Conservation (phyloP, 2,113 vertebrate genomes). For the Octodon degus region DNA sequence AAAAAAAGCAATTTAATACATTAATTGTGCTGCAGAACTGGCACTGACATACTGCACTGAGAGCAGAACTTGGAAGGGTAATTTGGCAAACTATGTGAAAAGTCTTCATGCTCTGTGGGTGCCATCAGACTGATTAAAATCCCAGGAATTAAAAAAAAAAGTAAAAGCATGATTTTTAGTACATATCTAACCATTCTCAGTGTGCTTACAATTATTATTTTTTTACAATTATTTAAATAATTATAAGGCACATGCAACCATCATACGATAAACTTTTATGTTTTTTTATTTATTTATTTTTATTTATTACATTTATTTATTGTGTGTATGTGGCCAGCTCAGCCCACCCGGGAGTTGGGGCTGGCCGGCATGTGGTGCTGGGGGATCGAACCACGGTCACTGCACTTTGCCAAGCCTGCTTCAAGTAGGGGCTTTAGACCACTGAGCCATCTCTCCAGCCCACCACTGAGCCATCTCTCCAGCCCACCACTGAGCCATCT, state of each 20-base stretch:
- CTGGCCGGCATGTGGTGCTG: no score
- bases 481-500: no score
- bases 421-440: no score
- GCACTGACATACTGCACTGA: neutral
- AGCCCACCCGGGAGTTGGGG: no score
- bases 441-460: no score
- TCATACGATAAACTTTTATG: neutral
- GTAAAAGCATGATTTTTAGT: neutral
- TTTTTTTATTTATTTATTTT: neutral
- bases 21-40: neutral
- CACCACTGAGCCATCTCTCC: no score
- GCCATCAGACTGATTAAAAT: neutral
- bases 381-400: no score
- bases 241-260: neutral
- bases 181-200: neutral
- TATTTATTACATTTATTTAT: no score
- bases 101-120: neutral
- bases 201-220: neutral
- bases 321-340: no score
- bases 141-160: neutral
- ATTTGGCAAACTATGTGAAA: neutral
- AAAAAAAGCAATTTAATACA: neutral
- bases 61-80: neutral
- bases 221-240: neutral
- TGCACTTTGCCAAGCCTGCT: no score